Evolutionary conservation across 2,113 vertebrate species (phyloP).

Genomic region (Notechis scutatus): DNA sequence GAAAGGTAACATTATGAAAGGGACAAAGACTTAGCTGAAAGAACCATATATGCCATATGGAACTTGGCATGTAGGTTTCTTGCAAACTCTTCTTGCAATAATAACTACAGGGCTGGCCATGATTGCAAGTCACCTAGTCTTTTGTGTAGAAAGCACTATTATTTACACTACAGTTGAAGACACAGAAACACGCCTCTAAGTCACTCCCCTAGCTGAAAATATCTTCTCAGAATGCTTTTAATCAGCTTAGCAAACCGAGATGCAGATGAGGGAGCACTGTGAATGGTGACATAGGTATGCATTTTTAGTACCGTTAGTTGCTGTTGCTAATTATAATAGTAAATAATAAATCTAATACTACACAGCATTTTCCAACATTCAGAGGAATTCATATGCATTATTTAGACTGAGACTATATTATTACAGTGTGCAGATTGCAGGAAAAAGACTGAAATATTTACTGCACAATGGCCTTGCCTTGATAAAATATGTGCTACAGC

Average conservation of each 20-base stretch:
- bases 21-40: neutral
- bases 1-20: neutral
- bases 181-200: neutral
- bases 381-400: neutral
- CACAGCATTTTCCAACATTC: neutral
- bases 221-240: constrained; percentile 3
- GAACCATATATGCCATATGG: neutral
- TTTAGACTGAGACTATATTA: neutral
- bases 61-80: neutral
- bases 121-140: neutral
- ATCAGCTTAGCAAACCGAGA: neutral
- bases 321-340: neutral
- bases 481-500: neutral
- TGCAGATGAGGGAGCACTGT: neutral
- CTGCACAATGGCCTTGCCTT: neutral
- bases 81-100: neutral
- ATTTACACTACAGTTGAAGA: neutral
- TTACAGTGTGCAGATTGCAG: neutral
- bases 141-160: neutral
- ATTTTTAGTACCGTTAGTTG: neutral
- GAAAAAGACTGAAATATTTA: neutral
- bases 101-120: constrained; percentile 6
- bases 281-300: neutral
- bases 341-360: neutral
- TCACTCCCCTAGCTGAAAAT: neutral